Percentiles rank a stretch among this genome's conserved stretches.
Evolutionary conservation across 2,113 vertebrate species (phyloP).

Genomic region (Gopherus flavomarginatus): DNA sequence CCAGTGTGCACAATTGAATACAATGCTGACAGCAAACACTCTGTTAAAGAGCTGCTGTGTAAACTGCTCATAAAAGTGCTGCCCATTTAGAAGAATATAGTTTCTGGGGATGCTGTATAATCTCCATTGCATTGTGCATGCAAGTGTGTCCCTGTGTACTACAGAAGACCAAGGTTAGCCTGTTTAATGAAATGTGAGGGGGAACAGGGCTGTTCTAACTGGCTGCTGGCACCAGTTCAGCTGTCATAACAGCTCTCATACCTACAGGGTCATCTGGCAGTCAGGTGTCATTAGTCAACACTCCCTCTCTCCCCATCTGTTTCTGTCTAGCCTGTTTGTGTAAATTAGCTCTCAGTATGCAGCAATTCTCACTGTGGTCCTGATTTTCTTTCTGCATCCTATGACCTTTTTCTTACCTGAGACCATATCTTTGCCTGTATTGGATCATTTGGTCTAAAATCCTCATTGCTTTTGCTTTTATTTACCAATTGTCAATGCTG

Average conservation of each 20-base stretch:
- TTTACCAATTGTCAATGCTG: background rate
- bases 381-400: conserved; percentile 56
- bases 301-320: conserved; percentile 74
- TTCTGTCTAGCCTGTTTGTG: conserved; percentile 71
- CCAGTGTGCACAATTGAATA: rapidly evolving
- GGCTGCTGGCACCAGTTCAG: conserved; percentile 56
- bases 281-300: conserved; percentile 76
- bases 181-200: conserved; percentile 59
- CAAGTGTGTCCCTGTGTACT: background rate
- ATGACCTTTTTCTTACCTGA: conserved; percentile 58
- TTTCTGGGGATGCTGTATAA: conserved; percentile 4
- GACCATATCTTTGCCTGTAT: conserved; percentile 20
- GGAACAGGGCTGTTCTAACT: conserved; percentile 48
- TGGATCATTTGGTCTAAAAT: conserved; percentile 48
- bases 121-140: background rate
- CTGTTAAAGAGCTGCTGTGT: rapidly evolving
- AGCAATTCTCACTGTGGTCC: conserved; percentile 29
- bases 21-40: rapidly evolving
- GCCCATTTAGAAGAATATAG: background rate
- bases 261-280: conserved; percentile 75
- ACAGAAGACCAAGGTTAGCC: conserved; percentile 49
- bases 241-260: conserved; percentile 55
- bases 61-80: background rate
- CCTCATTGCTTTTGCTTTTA: background rate
- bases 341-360: conserved; percentile 73